Base-by-base conservation (phyloP, 2,113 vertebrate genomes). In the Coryphaenoides rupestris region DNA sequence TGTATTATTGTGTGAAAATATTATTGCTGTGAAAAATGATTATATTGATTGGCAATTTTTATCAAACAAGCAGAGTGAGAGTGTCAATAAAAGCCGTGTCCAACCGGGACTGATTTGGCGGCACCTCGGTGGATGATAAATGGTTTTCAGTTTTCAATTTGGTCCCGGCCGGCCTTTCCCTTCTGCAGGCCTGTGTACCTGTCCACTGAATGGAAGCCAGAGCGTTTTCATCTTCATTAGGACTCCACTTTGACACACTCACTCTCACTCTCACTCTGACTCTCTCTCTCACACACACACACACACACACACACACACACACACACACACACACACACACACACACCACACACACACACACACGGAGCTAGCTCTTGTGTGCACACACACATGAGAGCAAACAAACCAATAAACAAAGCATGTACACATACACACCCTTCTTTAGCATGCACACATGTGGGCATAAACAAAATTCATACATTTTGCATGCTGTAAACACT, bases 281-380 rank as follows among this genome's bases (percentile, higher is more conserved):
- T 24, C 15, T 14, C 10, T 23, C 21, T 24, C 22, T 16, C 22
- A 26, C 16, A 50, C 45, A 19, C 52, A 21, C 16, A 19, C 50
- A 12, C 16, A 9, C 33, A 24, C 56, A 52, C 15, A 17, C 16
- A 59, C 17, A 33, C n/a, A 15, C 13, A 17, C 56, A 50, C 19
- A 19, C 13, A 14, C 16, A 57, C 21, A 16, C 21, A 24, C 12
- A 22, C 21, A 47, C 19, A 24, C 46, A 45, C 54, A 56, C 62
- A n/a, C n/a, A n/a, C n/a, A n/a, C n/a, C 21, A 54, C 16, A 14
- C 62, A 55, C 52, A 21, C 62, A 24, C 26, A 46, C 52, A 64
- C 7, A 19, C 53, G n/a, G n/a, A n/a, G n/a, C n/a, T n/a, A n/a
- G n/a, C n/a, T n/a, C n/a, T n/a, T n/a, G n/a, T n/a, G n/a, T n/a